Conservation (phyloP, 2,888 invertebrate species). For the Hypselothyrea guttata region DNA sequence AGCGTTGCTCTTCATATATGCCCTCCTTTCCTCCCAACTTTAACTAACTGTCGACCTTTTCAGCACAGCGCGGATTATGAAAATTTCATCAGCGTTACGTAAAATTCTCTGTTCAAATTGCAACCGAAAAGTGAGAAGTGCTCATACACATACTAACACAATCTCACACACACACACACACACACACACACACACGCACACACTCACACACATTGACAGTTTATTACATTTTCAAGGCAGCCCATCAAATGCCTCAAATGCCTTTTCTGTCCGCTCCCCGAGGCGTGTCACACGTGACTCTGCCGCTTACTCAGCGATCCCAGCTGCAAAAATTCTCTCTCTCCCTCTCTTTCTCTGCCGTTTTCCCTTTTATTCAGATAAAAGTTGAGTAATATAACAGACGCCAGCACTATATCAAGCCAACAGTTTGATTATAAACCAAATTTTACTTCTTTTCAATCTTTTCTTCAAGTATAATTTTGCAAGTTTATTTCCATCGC, state of each 20-base stretch:
- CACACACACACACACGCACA: conserved; percentile 12
- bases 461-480: too few relatives aligned
- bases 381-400: too few relatives aligned
- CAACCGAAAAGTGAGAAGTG: conserved; percentile 53
- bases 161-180: conserved; percentile 3
- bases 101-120: conserved; percentile 58
- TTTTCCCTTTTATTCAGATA: too few relatives aligned
- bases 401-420: too few relatives aligned
- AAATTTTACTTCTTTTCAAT: too few relatives aligned
- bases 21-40: not conserved
- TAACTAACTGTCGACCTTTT: conserved; percentile 34
- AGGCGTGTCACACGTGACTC: conserved; percentile 34
- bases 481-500: too few relatives aligned
- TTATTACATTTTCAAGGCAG: conserved; percentile 73
- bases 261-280: conserved; percentile 12
- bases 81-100: conserved; percentile 71
- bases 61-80: conserved; percentile 31
- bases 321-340: conserved; percentile 9
- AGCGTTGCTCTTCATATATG: not conserved
- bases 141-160: too few relatives aligned
- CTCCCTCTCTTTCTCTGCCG: too few relatives aligned
- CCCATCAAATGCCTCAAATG: conserved; percentile 61
- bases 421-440: too few relatives aligned
- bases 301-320: conserved; percentile 11
- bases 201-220: conserved; percentile 36